These are phyloP conservation scores for Erpetoichthys calabaricus DNA, from an alignment of 2,797 vertebrate species.

Conservation along the genomic window DNA sequence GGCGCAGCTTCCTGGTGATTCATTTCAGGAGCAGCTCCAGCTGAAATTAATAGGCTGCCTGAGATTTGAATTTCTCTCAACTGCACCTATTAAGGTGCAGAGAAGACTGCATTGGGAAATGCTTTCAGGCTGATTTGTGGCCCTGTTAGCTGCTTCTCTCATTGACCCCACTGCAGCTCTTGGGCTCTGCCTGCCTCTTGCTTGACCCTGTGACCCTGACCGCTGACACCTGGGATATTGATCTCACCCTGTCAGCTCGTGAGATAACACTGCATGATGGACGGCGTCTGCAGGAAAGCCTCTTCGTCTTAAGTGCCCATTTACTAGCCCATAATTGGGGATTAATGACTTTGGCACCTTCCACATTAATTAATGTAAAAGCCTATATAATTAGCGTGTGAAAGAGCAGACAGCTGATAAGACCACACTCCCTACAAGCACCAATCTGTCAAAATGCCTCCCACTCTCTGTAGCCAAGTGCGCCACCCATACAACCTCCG, in stretches of 20 bases:
- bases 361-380: conserved; percentile 27
- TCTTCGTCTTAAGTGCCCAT: conserved; percentile 7
- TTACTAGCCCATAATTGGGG: conserved; percentile 20
- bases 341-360: conserved; percentile 20
- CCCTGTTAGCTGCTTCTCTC: not conserved
- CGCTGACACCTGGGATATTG: too few species aligned
- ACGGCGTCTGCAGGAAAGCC: not conserved
- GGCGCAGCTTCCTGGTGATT: conserved; percentile 17
- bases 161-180: not conserved
- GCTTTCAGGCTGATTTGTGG: conserved; percentile 16
- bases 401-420: too few species aligned
- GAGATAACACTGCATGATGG: too few species aligned
- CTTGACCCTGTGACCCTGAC: too few species aligned
- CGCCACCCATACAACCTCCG: too few species aligned
- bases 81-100: conserved; percentile 15
- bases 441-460: too few species aligned
- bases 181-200: not conserved
- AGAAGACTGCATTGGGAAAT: conserved; percentile 7
- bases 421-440: too few species aligned
- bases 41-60: conserved; percentile 24
- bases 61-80: conserved; percentile 31
- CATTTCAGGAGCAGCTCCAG: conserved; percentile 20
- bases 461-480: too few species aligned
- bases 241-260: too few species aligned
- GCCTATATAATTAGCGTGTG: too few species aligned